Conservation (phyloP, 2,113 vertebrate species). For the Perca schrenkii region DNA sequence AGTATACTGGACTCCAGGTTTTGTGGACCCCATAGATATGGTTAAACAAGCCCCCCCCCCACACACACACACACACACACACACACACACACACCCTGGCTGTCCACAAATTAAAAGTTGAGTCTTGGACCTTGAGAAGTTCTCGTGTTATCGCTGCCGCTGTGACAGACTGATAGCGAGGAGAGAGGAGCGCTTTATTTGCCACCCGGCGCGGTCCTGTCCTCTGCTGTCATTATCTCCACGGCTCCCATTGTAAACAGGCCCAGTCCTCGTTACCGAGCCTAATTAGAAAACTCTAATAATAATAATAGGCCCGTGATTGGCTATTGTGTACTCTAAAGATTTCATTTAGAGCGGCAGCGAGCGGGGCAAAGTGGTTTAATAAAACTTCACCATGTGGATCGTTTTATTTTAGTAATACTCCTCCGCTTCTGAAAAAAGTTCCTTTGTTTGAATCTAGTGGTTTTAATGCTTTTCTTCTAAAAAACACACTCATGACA, state of each 20-base stretch:
- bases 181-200: slow-evolving; percentile 56
- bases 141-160: slow-evolving; percentile 47
- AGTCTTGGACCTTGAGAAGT: slow-evolving; percentile 57
- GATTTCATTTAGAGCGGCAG: slow-evolving; percentile 53
- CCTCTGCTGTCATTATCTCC: slow-evolving; percentile 62
- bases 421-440: slow-evolving; percentile 55
- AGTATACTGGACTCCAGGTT: no score
- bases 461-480: slow-evolving; percentile 62
- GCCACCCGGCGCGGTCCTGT: slow-evolving; percentile 49
- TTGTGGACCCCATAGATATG: no score
- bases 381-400: slow-evolving; percentile 69
- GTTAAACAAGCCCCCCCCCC: neutral
- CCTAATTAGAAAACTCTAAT: slow-evolving; percentile 74
- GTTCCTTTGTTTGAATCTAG: slow-evolving; percentile 68
- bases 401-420: slow-evolving; percentile 59
- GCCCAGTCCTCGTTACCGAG: slow-evolving; percentile 61
- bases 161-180: slow-evolving; percentile 55
- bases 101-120: slow-evolving; percentile 51
- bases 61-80: slow-evolving; percentile 26
- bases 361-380: slow-evolving; percentile 16
- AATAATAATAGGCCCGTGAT: slow-evolving; percentile 67
- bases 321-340: slow-evolving; percentile 71
- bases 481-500: slow-evolving; percentile 49
- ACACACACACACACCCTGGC: neutral
- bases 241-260: slow-evolving; percentile 70